phyloP scores from a whole-genome alignment of 2,113 vertebrate genomes.

The Myrmecobius fasciatus region DNA sequence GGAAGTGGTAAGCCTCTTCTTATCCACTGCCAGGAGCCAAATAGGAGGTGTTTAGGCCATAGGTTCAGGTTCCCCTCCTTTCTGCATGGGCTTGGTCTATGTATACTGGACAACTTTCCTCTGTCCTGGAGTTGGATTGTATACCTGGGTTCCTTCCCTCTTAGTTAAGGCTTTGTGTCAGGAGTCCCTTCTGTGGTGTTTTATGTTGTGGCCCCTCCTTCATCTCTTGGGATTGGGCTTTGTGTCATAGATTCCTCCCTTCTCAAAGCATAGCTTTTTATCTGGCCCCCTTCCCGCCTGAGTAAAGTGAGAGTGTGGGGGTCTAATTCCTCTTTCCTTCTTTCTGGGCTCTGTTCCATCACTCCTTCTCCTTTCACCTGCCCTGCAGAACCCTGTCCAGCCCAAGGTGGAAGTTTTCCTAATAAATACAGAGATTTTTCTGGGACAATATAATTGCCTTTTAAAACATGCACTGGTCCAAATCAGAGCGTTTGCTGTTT shows the following conservation, averaged over 20 bases:
- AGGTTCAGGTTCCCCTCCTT: background rate
- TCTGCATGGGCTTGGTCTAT: background rate
- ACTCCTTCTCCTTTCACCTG: background rate
- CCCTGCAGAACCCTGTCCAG: background rate
- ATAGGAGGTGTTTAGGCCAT: background rate
- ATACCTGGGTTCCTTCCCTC: background rate
- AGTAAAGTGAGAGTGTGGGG: background rate
- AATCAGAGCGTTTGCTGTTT: background rate
- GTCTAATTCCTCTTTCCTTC: background rate
- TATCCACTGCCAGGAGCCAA: background rate
- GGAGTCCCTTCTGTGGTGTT: background rate
- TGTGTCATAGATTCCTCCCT: background rate
- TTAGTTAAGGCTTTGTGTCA: background rate
- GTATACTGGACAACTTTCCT: background rate
- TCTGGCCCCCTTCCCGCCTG: background rate
- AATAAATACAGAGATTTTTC: background rate
- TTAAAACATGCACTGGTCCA: background rate
- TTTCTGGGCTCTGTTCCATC: background rate
- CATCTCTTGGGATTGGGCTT: background rate
- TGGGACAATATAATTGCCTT: fast-evolving
- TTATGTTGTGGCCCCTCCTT: background rate
- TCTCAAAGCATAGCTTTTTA: background rate
- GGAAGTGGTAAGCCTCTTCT: too few relatives aligned
- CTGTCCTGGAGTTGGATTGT: background rate
- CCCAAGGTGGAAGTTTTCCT: fast-evolving